A percentile compares a stretch with the other conserved stretches of the same genome.
Conservation (phyloP, 2,888 invertebrate species). For the Tetropium fuscum region DNA sequence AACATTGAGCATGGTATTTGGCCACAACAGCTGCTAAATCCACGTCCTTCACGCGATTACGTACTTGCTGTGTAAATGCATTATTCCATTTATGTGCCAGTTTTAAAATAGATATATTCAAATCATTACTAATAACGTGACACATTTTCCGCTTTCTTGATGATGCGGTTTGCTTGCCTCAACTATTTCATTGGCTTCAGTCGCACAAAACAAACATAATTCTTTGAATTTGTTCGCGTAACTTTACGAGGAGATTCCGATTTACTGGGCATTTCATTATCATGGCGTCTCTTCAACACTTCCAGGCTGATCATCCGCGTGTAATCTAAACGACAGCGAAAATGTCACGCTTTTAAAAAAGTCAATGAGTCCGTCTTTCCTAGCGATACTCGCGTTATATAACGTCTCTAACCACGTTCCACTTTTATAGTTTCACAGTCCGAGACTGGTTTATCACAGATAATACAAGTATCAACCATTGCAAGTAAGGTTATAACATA, state of each 20-base stretch:
- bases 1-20: not conserved
- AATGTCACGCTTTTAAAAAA: not conserved
- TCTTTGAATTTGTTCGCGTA: not conserved
- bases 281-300: no score
- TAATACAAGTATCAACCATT: not conserved
- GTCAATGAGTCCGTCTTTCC: not conserved
- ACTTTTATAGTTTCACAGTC: not conserved
- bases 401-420: not conserved
- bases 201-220: not conserved
- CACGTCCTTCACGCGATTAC: no score
- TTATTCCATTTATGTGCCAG: no score
- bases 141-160: not conserved
- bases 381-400: not conserved
- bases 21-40: no score
- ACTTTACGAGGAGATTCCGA: no score
- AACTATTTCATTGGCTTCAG: not conserved
- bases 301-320: no score
- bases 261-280: no score
- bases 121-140: no score
- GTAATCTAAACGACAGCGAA: not conserved
- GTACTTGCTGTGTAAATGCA: no score
- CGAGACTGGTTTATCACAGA: not conserved
- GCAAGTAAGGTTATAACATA: not conserved
- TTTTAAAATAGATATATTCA: no score
- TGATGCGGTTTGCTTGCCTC: not conserved